Evolutionary conservation across 2,113 vertebrate species (phyloP).

Genomic region (Pterocles burchelli): DNA sequence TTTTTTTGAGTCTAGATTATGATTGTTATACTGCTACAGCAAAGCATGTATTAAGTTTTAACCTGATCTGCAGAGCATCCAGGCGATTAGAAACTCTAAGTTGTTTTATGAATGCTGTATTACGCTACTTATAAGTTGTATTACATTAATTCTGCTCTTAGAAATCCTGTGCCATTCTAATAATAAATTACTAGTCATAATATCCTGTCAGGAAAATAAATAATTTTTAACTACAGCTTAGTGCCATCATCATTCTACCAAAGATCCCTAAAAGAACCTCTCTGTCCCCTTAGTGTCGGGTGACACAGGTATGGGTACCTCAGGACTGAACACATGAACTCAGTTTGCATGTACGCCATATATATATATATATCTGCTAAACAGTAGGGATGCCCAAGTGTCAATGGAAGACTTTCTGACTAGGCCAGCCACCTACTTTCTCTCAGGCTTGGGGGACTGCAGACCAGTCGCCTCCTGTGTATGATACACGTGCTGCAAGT

Average conservation of each 20-base stretch:
- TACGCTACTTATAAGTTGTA: not conserved
- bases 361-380: accelerated
- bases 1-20: not conserved
- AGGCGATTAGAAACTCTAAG: not conserved
- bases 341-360: not conserved
- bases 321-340: not conserved
- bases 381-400: not conserved
- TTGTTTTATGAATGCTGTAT: not conserved
- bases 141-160: not conserved
- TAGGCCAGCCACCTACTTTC: not conserved
- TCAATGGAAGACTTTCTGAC: not conserved
- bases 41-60: not conserved
- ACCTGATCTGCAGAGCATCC: accelerated
- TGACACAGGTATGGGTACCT: not conserved
- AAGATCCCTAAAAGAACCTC: not conserved
- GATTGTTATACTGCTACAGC: not conserved
- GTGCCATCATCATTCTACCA: not conserved
- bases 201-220: not conserved
- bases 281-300: not conserved
- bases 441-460: not conserved
- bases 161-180: not conserved
- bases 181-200: too few species aligned
- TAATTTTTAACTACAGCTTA: not conserved
- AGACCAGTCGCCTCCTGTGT: not conserved
- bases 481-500: not conserved